Base-by-base conservation (phyloP, 2,797 vertebrate species). In the Enteromius fasciolatus region DNA sequence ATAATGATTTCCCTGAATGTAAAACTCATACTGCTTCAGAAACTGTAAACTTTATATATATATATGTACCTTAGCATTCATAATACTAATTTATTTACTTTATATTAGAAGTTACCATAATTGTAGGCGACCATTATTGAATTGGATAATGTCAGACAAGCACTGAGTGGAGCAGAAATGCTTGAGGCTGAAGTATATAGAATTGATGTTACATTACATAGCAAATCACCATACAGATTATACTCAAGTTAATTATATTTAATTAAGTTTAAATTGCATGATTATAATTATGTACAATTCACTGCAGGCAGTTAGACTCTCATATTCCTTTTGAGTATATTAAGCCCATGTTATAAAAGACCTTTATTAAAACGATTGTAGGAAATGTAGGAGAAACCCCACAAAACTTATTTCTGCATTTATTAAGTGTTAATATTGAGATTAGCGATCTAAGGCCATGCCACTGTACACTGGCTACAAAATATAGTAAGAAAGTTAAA, bases 181-280 rank as follows among this genome's bases (percentile, higher is more conserved):
- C 76, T 67, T 67, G 2, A 72, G 46, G 69, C 46, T 72, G 28
- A 72, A 50, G 46, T 50, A 72, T 18, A 11, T 4, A 48, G 59
- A 78, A 79, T 11, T 54, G 33, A 52, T 69, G 48, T 54, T 79
- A 68, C 33, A 41, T 79, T 54, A 59, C 33, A 68, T 68, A 14
- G 66, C 15, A 28, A 57, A 69, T 79, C 14, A 31, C 50, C 33
- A 57, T 79, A 23, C 70, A 33, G 36, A 59, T 61, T 69, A 18
- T 69, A 41, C 8, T 76, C 10, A 25, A 41, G 39, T 70, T 46
- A 44, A 80, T 70, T 70, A 61, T 31, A 59, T 70, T 70, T 46
- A 20, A 80, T 70, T 80, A 28, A 20, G n/a, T 68, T 67, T 68
- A 44, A 44, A 44, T 44, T 44, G 39, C 11, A 61, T 70, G 25